These are phyloP conservation scores for Phortica variegata DNA, from an alignment of 1,140 invertebrate genomes.

Conservation along the genomic window DNA sequence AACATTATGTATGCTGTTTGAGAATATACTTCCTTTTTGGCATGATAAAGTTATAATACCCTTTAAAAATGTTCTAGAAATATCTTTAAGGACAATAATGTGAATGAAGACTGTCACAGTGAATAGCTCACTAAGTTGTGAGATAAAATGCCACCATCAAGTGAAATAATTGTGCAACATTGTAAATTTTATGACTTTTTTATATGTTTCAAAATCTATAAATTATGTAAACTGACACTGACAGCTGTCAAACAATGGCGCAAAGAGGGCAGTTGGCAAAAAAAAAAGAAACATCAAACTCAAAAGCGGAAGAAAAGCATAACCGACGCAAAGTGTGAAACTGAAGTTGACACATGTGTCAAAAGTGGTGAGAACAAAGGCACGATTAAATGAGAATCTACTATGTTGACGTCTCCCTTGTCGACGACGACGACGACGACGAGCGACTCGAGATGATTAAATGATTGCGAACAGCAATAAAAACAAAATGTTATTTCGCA, in stretches of 20 bases:
- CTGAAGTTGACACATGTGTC: slow-evolving; percentile 48
- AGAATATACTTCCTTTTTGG: too few species aligned
- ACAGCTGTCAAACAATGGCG: slow-evolving; percentile 46
- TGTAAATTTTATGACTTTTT: slow-evolving; percentile 54
- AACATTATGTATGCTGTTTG: too few species aligned
- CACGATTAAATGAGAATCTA: slow-evolving; percentile 15
- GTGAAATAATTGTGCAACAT: slow-evolving; percentile 27
- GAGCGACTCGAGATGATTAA: slow-evolving; percentile 52
- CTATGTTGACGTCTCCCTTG: slow-evolving; percentile 24
- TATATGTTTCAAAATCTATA: slow-evolving; percentile 53
- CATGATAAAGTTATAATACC: too few species aligned
- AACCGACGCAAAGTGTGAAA: slow-evolving; percentile 45
- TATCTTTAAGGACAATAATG: too few species aligned
- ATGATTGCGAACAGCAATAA: slow-evolving; percentile 48
- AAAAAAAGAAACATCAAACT: neutral
- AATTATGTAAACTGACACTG: slow-evolving; percentile 54
- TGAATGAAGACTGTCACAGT: too few species aligned
- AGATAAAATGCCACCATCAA: too few species aligned
- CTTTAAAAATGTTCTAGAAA: too few species aligned
- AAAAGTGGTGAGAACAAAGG: slow-evolving; percentile 36
- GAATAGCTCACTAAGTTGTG: too few species aligned
- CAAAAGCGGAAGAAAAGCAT: slow-evolving; percentile 17
- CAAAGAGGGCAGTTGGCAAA: slow-evolving; percentile 3
- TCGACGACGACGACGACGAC: slow-evolving; percentile 12
- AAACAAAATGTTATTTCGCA: too few species aligned